Evolutionary conservation across 1,140 invertebrate species (phyloP).

Genomic region (Nephila pilipes): DNA sequence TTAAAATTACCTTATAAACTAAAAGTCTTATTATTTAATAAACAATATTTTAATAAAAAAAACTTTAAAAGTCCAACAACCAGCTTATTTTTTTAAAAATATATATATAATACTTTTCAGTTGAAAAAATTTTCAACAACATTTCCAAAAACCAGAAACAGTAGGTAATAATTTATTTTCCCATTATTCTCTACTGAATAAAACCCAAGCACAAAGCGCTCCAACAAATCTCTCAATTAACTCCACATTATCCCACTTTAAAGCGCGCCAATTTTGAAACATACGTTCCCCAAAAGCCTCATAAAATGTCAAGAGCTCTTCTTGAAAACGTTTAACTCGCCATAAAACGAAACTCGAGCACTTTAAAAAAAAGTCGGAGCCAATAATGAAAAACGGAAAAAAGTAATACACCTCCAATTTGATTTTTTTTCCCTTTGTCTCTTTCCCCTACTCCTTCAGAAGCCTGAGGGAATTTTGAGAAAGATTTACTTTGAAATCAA

Average conservation of each 20-base stretch:
- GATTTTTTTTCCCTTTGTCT: constrained; percentile 17
- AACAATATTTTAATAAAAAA: too few relatives aligned
- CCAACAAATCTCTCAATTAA: neutral
- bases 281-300: constrained; percentile 4
- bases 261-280: neutral
- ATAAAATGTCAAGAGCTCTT: constrained; percentile 26
- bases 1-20: too few relatives aligned
- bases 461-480: constrained; percentile 70
- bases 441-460: neutral
- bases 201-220: neutral
- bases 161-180: too few relatives aligned
- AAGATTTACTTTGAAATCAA: constrained; percentile 76
- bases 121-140: too few relatives aligned
- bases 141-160: too few relatives aligned
- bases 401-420: constrained; percentile 72
- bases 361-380: constrained; percentile 28
- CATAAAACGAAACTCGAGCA: constrained; percentile 42
- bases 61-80: too few relatives aligned
- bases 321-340: constrained; percentile 63
- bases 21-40: too few relatives aligned
- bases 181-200: neutral
- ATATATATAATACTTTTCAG: too few relatives aligned
- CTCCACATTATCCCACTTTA: neutral
- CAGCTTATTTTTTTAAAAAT: too few relatives aligned
- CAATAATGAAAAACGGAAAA: constrained; percentile 14